Conservation (phyloP, 2,888 invertebrate genomes). For the Coelinius sp. region DNA sequence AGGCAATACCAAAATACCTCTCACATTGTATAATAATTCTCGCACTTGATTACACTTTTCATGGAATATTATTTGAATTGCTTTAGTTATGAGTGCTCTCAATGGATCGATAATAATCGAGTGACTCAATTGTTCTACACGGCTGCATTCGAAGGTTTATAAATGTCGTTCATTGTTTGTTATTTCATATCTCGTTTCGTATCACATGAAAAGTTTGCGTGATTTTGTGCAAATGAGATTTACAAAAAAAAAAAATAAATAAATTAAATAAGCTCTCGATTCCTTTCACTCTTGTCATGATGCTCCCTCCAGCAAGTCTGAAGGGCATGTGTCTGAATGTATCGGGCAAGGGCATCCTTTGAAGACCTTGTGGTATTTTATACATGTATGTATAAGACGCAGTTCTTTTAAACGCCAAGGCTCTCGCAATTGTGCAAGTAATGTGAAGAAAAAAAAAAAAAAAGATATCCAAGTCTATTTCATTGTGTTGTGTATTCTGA, state of each 20-base stretch:
- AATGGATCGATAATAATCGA: background rate
- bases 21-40: background rate
- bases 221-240: background rate
- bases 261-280: too few relatives aligned
- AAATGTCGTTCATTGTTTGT: background rate
- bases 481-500: constrained; percentile 1
- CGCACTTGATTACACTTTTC: background rate
- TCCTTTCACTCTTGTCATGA: background rate
- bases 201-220: background rate
- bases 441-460: background rate
- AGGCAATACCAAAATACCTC: background rate
- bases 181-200: background rate
- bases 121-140: background rate
- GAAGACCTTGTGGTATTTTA: background rate
- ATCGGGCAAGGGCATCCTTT: background rate
- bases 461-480: background rate
- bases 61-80: background rate
- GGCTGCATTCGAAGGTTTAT: background rate
- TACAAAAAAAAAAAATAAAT: background rate
- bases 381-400: background rate
- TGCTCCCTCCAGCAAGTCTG: background rate
- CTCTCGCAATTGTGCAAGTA: constrained; percentile 8
- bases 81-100: background rate
- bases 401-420: constrained; percentile 1
- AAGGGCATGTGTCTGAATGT: background rate